A percentile compares a stretch with the other conserved stretches of the same genome.
phyloP scores from a whole-genome alignment of 35 echinoderm and acorn worm genomes.

The Ptychodera flava region DNA sequence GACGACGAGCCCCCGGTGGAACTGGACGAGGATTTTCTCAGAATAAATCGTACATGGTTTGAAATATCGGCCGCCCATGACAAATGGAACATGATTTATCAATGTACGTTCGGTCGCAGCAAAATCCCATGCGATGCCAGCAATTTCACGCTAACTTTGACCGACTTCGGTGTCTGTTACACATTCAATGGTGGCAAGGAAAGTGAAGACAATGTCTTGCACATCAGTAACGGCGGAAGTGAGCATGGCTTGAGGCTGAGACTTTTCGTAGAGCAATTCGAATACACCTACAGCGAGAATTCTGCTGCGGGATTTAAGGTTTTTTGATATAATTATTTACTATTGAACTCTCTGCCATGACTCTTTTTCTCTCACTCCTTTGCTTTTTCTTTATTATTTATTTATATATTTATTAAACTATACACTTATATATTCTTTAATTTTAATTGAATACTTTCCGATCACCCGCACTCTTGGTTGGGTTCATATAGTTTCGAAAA shows the following conservation, averaged over 20 bases:
- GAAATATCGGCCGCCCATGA: background rate
- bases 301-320: conserved; percentile 66
- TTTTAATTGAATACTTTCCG: too few species aligned
- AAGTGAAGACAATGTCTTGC: background rate
- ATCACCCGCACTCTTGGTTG: too few species aligned
- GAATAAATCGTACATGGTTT: background rate
- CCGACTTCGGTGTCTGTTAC: conserved; percentile 64
- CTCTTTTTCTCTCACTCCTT: too few species aligned
- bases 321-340: too few species aligned
- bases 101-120: background rate
- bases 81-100: background rate
- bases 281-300: conserved; percentile 39
- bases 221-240: conserved; percentile 37
- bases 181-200: conserved; percentile 37
- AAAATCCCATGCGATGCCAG: conserved; percentile 18
- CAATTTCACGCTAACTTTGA: conserved; percentile 57
- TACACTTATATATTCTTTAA: too few species aligned
- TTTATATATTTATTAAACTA: too few species aligned
- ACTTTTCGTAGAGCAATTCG: conserved; percentile 56
- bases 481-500: too few species aligned
- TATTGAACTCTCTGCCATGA: too few species aligned
- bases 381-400: too few species aligned
- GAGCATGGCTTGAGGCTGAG: conserved; percentile 52
- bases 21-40: background rate
- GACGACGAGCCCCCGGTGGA: background rate